Evolutionary conservation across 2,888 invertebrate genomes (phyloP).

Genomic region (Scaptomyza tumidula): DNA sequence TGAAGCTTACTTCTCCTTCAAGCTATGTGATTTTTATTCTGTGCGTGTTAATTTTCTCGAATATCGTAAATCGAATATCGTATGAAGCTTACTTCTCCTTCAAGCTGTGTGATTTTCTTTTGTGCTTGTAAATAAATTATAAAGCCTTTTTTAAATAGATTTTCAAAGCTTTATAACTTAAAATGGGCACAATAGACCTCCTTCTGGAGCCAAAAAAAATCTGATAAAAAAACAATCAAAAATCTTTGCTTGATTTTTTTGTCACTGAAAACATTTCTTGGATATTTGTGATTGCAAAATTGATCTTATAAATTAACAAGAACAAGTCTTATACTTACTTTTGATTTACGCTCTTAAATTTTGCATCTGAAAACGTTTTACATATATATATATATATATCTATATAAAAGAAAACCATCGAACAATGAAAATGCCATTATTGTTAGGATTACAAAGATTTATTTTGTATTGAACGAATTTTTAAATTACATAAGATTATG

Average conservation of each 20-base stretch:
- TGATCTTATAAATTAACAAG: no score
- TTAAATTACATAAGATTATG: constrained; percentile 68
- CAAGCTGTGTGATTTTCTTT: no score
- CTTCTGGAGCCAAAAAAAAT: no score
- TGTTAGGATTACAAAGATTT: constrained; percentile 70
- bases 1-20: background rate
- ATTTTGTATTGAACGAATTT: constrained; percentile 73
- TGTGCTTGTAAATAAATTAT: no score
- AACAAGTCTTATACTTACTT: no score
- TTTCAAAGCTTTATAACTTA: no score
- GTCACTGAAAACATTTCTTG: background rate
- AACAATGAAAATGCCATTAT: background rate
- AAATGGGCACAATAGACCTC: no score
- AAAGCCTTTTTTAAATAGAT: no score
- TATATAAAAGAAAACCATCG: background rate
- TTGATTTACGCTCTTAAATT: no score
- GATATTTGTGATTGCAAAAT: background rate
- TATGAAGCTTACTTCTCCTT: background rate
- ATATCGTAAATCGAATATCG: background rate
- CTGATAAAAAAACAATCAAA: background rate
- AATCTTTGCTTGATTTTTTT: background rate
- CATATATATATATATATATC: no score
- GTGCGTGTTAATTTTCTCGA: background rate
- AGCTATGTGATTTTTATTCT: no score
- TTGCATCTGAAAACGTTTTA: no score